Evolutionary conservation across 2,888 invertebrate species (phyloP).

Genomic region (Phengaris arion): DNA sequence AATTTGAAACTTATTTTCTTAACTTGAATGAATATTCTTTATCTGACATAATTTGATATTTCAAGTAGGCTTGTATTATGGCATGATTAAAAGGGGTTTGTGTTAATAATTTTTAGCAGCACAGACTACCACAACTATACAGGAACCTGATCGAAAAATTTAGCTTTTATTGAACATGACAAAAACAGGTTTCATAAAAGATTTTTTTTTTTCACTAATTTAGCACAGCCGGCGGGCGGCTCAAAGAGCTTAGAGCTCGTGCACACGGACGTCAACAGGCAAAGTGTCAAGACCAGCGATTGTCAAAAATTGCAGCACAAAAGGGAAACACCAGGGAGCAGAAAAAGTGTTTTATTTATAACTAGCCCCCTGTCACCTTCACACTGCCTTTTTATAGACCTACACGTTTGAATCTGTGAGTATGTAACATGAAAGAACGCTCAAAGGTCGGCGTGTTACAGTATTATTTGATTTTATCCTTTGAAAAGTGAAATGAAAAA

Average conservation of each 20-base stretch:
- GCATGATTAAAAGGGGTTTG: neutral
- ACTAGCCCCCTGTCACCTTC: conserved; percentile 37
- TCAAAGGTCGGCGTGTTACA: conserved; percentile 28
- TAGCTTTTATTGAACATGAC: neutral
- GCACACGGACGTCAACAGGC: conserved; percentile 39
- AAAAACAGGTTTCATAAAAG: conserved; percentile 22
- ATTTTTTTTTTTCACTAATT: conserved; percentile 25
- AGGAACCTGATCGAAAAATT: neutral
- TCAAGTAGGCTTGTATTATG: neutral
- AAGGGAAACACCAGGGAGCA: conserved; percentile 46
- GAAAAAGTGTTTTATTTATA: conserved; percentile 49
- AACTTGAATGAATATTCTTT: neutral
- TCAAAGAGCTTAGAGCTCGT: conserved; percentile 33
- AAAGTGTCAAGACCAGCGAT: conserved; percentile 49
- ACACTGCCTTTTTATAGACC: conserved; percentile 31
- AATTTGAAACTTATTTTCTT: neutral
- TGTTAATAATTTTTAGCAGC: neutral
- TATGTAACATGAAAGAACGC: conserved; percentile 30
- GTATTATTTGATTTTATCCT: conserved; percentile 30
- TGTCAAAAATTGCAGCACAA: conserved; percentile 52
- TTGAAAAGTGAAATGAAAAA: conserved; percentile 27
- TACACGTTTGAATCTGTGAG: conserved; percentile 30
- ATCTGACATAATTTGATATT: neutral
- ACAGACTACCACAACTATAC: neutral
- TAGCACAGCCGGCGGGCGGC: conserved; percentile 21